phyloP scores from a whole-genome alignment of 2,888 invertebrate species.

The Limnephilus rhombicus region DNA sequence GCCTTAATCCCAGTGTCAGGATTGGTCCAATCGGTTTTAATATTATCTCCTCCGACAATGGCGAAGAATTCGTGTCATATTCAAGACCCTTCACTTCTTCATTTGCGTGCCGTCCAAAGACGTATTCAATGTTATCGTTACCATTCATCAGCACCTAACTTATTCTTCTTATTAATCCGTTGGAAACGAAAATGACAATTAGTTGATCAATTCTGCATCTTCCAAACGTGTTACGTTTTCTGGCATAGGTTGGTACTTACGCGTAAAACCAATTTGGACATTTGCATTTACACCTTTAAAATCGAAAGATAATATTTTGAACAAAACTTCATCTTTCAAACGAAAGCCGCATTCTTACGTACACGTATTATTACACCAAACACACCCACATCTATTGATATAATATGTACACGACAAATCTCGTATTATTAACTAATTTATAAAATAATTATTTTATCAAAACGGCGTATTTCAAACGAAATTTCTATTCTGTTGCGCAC shows the following conservation, averaged over 20 bases:
- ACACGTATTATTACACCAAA: not conserved
- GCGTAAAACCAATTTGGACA: no score
- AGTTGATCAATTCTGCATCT: not conserved
- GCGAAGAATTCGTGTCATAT: conserved; percentile 36
- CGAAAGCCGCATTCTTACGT: not conserved
- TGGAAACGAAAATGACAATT: not conserved
- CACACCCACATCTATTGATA: not conserved
- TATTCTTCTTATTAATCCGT: not conserved
- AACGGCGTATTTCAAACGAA: not conserved
- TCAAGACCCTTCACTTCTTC: conserved; percentile 38
- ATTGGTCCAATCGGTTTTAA: conserved; percentile 39
- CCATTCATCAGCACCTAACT: not conserved
- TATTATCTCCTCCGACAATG: conserved; percentile 41
- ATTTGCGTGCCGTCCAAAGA: conserved; percentile 2
- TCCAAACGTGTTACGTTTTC: not conserved
- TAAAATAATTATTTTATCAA: not conserved
- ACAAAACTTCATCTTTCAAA: not conserved
- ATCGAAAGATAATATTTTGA: not conserved
- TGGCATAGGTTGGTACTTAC: no score
- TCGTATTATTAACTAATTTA: not conserved
- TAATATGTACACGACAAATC: not conserved
- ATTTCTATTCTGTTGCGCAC: not conserved
- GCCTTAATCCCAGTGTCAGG: conserved; percentile 49
- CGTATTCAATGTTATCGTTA: conserved; percentile 4
- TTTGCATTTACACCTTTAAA: no score